These are phyloP conservation scores for Orbicella faveolata DNA, from an alignment of 64 coral and sea anemone genomes.

Conservation along the genomic window DNA sequence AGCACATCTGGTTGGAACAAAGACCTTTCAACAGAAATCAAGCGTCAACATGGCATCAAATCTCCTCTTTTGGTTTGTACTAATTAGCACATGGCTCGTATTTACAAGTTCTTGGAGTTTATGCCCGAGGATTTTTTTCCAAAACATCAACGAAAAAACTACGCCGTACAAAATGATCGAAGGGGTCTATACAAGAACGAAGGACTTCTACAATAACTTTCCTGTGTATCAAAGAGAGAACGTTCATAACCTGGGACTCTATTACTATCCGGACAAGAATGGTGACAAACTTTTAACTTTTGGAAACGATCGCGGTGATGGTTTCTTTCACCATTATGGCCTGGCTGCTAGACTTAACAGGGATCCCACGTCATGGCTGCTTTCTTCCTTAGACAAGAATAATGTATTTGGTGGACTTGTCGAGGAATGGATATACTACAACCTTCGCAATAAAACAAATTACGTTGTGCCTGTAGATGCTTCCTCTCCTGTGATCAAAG, in stretches of 20 bases:
- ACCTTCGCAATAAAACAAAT: not conserved
- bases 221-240: conserved; percentile 70
- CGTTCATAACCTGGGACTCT: conserved; percentile 16
- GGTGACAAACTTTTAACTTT: conserved; percentile 45
- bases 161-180: conserved; percentile 81
- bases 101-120: conserved; percentile 33
- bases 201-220: conserved; percentile 52
- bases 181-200: conserved; percentile 72
- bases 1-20: no score
- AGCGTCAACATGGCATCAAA: not conserved
- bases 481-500: conserved; percentile 39
- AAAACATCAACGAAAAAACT: conserved; percentile 56
- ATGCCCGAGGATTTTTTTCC: conserved; percentile 77
- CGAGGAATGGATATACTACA: conserved; percentile 33
- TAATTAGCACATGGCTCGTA: not conserved
- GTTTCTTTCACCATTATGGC: conserved; percentile 20
- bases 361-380: conserved; percentile 42
- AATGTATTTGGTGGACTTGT: conserved; percentile 60
- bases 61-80: not conserved
- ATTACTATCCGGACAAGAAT: not conserved
- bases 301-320: conserved; percentile 20
- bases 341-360: conserved; percentile 20
- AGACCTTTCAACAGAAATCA: no score
- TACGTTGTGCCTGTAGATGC: not conserved
- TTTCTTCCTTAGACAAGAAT: conserved; percentile 24